Base-by-base conservation (phyloP, 2,797 vertebrate genomes). In the Phalloptychus januarius region DNA sequence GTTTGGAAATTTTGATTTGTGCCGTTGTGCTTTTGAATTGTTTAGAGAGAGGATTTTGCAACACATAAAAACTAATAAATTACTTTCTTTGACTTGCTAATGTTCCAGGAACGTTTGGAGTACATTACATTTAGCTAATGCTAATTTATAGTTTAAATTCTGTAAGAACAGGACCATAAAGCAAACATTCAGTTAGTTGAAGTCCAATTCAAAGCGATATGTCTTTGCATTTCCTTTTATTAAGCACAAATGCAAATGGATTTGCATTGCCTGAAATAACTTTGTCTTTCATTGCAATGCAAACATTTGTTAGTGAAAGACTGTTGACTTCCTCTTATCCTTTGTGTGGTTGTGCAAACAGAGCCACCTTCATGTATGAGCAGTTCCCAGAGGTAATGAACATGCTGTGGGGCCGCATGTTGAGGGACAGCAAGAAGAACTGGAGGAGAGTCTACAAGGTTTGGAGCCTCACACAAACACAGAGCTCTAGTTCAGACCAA, bases 371-470 rank as follows among this genome's bases (percentile, higher is more conserved):
- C 91, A 99, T 99, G 98, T 99, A 99, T 67, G 98, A 99, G 92
- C 98, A 99, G 87, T 99, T 99, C 86, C 98, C 98, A 83, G 98
- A 99, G 88, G 97, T 99, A 87, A 99, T 99, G 98, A 99, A 99
- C 92, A 99, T 99, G 98, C 95, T 99, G 91, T 99, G 98, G 98
- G 94, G 94, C 79, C 96, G 98, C 86, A 99, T 99, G 98, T 95
- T 99, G 89, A 98, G 98, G 92, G 98, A 99, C 90, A 99, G 98
- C 94, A 99, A 99, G 95, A 99, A 98, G 94, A 99, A 99, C 87
- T 99, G 98, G 98, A 97, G 98, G 85, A 96, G 97, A 95, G 98
- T 99, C 91, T 99, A 99, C 93, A 99, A 99, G 97, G 98, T 99
- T 79, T 91, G 71, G 58, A 71, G 45, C 74, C 65, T 77, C 74